These are phyloP conservation scores for Anabacerthia variegaticeps DNA, from an alignment of 2,797 vertebrate species.

Conservation along the genomic window DNA sequence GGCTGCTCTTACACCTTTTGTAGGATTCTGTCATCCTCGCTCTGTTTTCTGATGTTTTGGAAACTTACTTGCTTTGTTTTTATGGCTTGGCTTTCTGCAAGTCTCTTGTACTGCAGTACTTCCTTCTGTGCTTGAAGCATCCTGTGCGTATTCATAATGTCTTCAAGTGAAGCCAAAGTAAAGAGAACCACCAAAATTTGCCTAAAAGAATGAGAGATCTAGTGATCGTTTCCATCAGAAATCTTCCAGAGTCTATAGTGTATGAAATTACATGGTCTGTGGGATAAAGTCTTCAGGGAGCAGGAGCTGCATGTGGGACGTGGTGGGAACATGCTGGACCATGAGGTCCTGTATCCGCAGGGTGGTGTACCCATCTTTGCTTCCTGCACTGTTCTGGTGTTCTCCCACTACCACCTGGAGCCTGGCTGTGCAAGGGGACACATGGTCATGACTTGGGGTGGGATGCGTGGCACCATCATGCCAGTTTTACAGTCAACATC, in stretches of 20 bases:
- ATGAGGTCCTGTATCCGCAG: background rate
- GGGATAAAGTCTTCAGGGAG: background rate
- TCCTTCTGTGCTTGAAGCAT: background rate
- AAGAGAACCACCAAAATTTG: background rate
- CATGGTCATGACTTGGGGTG: background rate
- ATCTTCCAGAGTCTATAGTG: background rate
- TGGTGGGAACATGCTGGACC: fast-evolving
- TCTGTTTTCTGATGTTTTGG: background rate
- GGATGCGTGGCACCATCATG: background rate
- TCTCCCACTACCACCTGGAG: background rate
- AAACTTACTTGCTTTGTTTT: background rate
- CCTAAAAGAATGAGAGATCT: background rate
- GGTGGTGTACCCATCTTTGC: background rate
- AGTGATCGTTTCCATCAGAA: background rate
- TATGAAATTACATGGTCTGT: background rate
- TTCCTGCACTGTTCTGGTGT: background rate
- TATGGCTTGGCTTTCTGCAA: background rate
- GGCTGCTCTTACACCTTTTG: background rate
- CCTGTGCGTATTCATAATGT: background rate
- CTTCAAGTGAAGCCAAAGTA: background rate
- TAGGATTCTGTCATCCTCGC: background rate
- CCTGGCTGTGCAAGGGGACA: too few species aligned
- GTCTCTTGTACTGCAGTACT: background rate
- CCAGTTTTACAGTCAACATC: background rate
- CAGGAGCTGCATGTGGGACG: background rate